These are phyloP conservation scores for Kryptopterus vitreolus DNA, from an alignment of 2,797 vertebrate species.

Conservation along the genomic window DNA sequence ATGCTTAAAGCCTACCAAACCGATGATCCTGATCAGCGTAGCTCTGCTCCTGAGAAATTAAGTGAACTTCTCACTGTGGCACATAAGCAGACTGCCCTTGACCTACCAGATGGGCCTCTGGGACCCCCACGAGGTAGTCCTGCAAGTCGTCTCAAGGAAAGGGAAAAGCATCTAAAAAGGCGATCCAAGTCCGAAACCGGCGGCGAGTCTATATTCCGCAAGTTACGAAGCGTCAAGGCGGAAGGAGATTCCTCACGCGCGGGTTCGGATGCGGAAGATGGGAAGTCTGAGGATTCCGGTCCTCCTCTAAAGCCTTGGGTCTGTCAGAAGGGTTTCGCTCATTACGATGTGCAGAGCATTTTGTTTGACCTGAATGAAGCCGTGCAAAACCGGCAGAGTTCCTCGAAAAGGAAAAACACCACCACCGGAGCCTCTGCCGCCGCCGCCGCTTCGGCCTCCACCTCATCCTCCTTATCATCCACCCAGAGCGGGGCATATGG, in stretches of 20 bases:
- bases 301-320: slow-evolving; percentile 85
- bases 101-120: slow-evolving; percentile 87
- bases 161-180: slow-evolving; percentile 96
- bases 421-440: slow-evolving; percentile 96
- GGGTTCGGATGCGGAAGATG: slow-evolving; percentile 90
- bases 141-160: slow-evolving; percentile 89
- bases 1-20: slow-evolving; percentile 94
- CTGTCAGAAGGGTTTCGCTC: slow-evolving; percentile 93
- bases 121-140: slow-evolving; percentile 84
- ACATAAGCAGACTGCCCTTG: slow-evolving; percentile 89
- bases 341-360: slow-evolving; percentile 94
- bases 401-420: slow-evolving; percentile 93
- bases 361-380: slow-evolving; percentile 96
- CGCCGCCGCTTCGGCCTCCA: slow-evolving; percentile 87
- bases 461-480: slow-evolving; percentile 87
- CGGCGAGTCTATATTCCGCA: slow-evolving; percentile 97
- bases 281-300: slow-evolving; percentile 83
- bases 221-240: slow-evolving; percentile 89
- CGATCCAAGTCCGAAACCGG: slow-evolving; percentile 97
- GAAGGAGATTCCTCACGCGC: slow-evolving; percentile 86
- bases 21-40: slow-evolving; percentile 86
- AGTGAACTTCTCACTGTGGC: slow-evolving; percentile 89
- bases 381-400: slow-evolving; percentile 83
- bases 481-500: slow-evolving; percentile 82
- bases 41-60: slow-evolving; percentile 83